Conservation (phyloP, 2,113 vertebrate species). For the Morphnarchus princeps region DNA sequence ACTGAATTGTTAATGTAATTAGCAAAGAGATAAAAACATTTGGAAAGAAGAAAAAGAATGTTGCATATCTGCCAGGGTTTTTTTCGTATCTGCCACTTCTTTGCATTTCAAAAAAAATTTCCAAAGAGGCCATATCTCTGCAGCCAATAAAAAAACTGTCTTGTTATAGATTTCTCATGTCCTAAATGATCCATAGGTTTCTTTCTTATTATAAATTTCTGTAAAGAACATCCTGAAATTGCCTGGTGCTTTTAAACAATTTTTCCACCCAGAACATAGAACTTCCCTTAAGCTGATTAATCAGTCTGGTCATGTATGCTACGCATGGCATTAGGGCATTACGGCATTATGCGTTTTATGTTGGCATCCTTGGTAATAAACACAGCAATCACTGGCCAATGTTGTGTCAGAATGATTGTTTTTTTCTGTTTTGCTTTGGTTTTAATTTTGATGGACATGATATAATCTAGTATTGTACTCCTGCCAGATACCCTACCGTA, state of each 20-base stretch:
- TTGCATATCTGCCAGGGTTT: fast-evolving
- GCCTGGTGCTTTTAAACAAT: not conserved
- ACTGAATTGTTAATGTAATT: not conserved
- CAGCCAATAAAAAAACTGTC: not conserved
- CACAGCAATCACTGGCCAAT: not conserved
- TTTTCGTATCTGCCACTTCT: not conserved
- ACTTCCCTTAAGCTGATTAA: not conserved
- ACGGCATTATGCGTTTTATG: not conserved
- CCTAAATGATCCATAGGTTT: not conserved
- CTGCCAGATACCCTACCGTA: not conserved
- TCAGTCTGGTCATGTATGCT: not conserved
- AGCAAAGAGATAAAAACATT: not conserved
- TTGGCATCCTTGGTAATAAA: not conserved
- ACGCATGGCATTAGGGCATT: not conserved
- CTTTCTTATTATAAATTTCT: not conserved
- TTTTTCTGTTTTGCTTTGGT: not conserved
- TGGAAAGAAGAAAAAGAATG: not conserved
- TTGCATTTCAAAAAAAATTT: not conserved
- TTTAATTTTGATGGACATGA: not conserved
- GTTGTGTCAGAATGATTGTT: not conserved
- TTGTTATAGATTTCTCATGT: not conserved
- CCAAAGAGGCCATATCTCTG: not conserved
- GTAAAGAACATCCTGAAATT: not conserved
- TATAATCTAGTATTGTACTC: not conserved
- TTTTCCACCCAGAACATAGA: not conserved